Evolutionary conservation across 37 sponge, comb jelly and placozoan genomes (phyloP), one percentile per base, ranked within the genome.

Genomic region (Halichondria panicea): DNA sequence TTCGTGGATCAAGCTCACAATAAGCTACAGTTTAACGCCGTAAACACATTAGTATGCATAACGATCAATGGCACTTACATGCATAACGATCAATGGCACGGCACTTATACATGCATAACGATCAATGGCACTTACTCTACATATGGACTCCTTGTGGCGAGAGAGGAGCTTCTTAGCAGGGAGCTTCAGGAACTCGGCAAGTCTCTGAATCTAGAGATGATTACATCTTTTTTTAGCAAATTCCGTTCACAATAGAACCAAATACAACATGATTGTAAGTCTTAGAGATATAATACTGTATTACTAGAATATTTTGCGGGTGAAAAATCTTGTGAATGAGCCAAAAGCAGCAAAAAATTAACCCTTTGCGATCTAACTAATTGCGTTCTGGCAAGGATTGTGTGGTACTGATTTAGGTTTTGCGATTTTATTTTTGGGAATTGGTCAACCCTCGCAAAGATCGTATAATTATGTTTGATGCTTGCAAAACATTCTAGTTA

Each of bases 101-200:
- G n/a, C 34, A 18, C 1, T 25, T 24, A 19, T 58, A 13, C 12
- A 22, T 60, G 34, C 58, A 18, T 27, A 39, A 1, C 37, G 4
- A 68, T 11, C 25, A 24, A 31, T 1, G 9, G 33, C 35, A 44
- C 41, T 30, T 57, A 82, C 82, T 27, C 74, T 43, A n/a, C 75
- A 74, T 35, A 82, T 55, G 19, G 75, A 57, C 24, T 63, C 74
- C 53, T 73, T 74, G 34, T 44, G 43, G 3, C 21, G 43, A 1
- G 75, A 73, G 15, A 82, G 57, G 22, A 82, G 41, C 67, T 74
- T 82, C 33, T 30, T 53, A 19, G 46, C 33, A 0, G 66, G n/a
- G 0, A 82, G 40, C 4, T 66, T 45, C 9, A 41, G 66, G 19
- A 64, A 24, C 27, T 60, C 48, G 21, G 81, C 81, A 46, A 61